Percentiles rank a stretch among this genome's conserved stretches.
Evolutionary conservation across 1,140 invertebrate species (phyloP).

Genomic region (Gonioctena quinquepunctata): DNA sequence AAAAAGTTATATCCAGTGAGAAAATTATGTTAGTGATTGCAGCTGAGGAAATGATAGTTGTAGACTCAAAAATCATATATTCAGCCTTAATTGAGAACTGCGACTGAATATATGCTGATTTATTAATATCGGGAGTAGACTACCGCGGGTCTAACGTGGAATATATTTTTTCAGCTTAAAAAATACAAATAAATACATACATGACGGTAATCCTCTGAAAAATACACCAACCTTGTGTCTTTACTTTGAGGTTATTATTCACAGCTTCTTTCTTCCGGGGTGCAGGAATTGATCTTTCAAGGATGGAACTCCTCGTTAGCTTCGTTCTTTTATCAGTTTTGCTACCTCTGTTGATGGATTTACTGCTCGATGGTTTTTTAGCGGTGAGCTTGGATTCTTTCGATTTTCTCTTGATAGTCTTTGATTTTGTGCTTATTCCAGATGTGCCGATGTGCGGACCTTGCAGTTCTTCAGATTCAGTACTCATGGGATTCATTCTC

Average conservation of each 20-base stretch:
- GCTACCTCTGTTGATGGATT: conserved; percentile 12
- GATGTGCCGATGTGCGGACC: background rate
- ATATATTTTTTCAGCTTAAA: too few relatives aligned
- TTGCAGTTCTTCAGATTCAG: background rate
- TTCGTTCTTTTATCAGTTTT: conserved; percentile 20
- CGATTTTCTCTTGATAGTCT: conserved; percentile 23
- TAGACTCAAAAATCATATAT: too few relatives aligned
- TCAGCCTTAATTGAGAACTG: too few relatives aligned
- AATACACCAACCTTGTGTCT: background rate
- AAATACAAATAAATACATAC: too few relatives aligned
- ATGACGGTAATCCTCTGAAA: too few relatives aligned
- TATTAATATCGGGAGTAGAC: too few relatives aligned
- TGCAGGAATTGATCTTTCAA: conserved; percentile 15
- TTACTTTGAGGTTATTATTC: background rate
- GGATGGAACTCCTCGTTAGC: background rate
- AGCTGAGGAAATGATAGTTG: too few relatives aligned
- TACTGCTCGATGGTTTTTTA: conserved; percentile 17
- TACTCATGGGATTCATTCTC: background rate
- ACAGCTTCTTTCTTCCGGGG: conserved; percentile 1
- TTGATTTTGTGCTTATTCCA: background rate
- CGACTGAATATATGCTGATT: too few relatives aligned
- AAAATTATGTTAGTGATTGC: too few relatives aligned
- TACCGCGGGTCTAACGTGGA: too few relatives aligned
- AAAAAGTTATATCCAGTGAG: too few relatives aligned
- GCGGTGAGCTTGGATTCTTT: background rate